A percentile compares a stretch with the other conserved stretches of the same genome.
These are phyloP conservation scores for Petrolisthes manimaculis DNA, from an alignment of 2,888 invertebrate genomes.

Conservation along the genomic window DNA sequence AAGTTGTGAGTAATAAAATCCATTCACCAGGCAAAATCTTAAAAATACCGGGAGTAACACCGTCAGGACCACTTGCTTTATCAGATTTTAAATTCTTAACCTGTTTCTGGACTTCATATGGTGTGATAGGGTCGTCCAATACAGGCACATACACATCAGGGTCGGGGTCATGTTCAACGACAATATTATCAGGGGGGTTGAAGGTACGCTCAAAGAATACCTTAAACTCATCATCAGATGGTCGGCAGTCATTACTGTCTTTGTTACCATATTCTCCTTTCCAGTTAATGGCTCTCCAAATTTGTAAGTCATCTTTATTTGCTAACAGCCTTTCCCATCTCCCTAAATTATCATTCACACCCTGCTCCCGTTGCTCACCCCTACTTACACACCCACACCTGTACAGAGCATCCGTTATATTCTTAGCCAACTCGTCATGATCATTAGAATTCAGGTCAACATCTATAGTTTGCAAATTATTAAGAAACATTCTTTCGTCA, in stretches of 20 bases:
- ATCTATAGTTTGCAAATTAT: background rate
- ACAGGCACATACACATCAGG: background rate
- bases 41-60: no score
- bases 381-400: slow-evolving; percentile 6
- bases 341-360: slow-evolving; percentile 5
- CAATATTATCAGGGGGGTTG: background rate
- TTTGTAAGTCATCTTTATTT: background rate
- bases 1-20: background rate
- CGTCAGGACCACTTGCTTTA: slow-evolving; percentile 11
- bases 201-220: slow-evolving; percentile 13
- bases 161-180: background rate
- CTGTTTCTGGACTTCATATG: background rate
- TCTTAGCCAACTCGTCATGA: background rate
- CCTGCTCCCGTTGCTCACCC: background rate
- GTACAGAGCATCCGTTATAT: background rate
- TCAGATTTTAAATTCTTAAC: background rate
- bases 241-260: no score
- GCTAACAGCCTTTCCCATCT: slow-evolving; percentile 9
- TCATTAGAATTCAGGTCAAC: background rate
- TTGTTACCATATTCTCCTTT: no score
- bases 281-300: no score
- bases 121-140: background rate
- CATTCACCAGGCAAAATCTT: no score
- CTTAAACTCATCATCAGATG: slow-evolving; percentile 8
- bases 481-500: slow-evolving; percentile 10